Conservation (phyloP, 92 coral and sea anemone genomes). For the Porites rus region DNA sequence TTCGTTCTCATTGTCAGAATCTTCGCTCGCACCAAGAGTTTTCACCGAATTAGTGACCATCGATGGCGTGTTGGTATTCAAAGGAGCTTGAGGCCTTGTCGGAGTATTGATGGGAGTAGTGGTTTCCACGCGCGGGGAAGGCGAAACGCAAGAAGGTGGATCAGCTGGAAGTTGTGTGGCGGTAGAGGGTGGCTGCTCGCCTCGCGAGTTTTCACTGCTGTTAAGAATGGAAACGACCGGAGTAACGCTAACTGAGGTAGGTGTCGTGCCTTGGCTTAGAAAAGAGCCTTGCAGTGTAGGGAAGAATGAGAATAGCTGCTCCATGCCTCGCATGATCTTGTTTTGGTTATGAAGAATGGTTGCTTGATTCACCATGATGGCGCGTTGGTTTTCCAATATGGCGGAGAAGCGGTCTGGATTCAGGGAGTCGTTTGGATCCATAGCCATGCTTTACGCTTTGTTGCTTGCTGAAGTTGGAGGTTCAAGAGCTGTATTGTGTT, state of each 20-base stretch:
- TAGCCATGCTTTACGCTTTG: conserved; percentile 59
- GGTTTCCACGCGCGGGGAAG: conserved; percentile 79
- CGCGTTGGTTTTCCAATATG: conserved; percentile 98
- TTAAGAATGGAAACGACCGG: conserved; percentile 9
- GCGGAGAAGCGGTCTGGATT: conserved; percentile 95
- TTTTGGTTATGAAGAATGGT: conserved; percentile 93
- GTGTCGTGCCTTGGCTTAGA: conserved; percentile 25
- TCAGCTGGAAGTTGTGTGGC: conserved; percentile 42
- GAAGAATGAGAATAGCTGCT: conserved; percentile 74
- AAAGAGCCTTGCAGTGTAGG: conserved; percentile 70
- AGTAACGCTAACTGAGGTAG: conserved; percentile 21
- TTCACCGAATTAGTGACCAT: conserved; percentile 12
- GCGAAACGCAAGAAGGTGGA: conserved; percentile 59
- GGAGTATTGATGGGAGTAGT: conserved; percentile 54
- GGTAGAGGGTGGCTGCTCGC: conserved; percentile 64
- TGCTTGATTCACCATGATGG: conserved; percentile 94
- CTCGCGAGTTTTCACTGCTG: conserved; percentile 52
- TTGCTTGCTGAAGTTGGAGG: neutral
- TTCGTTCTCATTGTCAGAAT: conserved; percentile 40
- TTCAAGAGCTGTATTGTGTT: neutral
- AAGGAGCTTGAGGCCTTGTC: conserved; percentile 57
- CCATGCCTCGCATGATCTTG: conserved; percentile 91
- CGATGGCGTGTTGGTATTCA: conserved; percentile 41
- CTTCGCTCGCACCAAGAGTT: conserved; percentile 36
- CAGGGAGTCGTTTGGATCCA: conserved; percentile 82